phyloP scores from a whole-genome alignment of 2,888 invertebrate species.

The Lasioglossum zephyrum region DNA sequence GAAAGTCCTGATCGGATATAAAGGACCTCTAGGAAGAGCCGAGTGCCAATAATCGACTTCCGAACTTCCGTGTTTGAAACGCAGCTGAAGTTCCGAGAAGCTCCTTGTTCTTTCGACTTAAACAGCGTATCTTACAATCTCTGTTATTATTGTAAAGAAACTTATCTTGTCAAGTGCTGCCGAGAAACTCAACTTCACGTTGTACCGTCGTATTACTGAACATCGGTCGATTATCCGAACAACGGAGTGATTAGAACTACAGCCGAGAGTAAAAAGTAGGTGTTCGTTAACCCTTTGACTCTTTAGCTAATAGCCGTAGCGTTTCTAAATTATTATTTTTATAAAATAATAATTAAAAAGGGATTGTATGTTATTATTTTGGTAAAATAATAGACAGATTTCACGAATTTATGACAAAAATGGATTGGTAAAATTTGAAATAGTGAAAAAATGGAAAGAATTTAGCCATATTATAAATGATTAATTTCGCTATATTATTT shows the following conservation, averaged over 20 bases:
- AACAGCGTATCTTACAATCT: constrained; percentile 32
- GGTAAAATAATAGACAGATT: too few relatives aligned
- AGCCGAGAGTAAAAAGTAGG: background rate
- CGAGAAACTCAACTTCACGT: background rate
- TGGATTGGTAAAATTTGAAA: too few relatives aligned
- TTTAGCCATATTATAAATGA: background rate
- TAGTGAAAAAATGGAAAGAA: background rate
- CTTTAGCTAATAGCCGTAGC: background rate
- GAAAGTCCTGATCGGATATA: background rate
- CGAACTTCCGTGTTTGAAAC: background rate
- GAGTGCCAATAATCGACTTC: constrained; percentile 11
- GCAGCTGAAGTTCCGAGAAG: background rate
- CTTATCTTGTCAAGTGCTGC: background rate
- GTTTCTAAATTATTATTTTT: background rate
- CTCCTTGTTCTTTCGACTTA: background rate
- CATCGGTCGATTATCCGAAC: background rate
- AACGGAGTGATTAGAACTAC: background rate
- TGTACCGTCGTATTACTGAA: background rate
- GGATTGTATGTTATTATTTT: too few relatives aligned
- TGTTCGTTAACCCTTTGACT: background rate
- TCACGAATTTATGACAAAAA: too few relatives aligned
- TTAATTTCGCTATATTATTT: background rate
- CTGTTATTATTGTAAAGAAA: constrained; percentile 4
- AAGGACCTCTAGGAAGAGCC: background rate
- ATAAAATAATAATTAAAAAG: too few relatives aligned